phyloP scores from a whole-genome alignment of 1,140 invertebrate genomes.

The Plodia interpunctella region DNA sequence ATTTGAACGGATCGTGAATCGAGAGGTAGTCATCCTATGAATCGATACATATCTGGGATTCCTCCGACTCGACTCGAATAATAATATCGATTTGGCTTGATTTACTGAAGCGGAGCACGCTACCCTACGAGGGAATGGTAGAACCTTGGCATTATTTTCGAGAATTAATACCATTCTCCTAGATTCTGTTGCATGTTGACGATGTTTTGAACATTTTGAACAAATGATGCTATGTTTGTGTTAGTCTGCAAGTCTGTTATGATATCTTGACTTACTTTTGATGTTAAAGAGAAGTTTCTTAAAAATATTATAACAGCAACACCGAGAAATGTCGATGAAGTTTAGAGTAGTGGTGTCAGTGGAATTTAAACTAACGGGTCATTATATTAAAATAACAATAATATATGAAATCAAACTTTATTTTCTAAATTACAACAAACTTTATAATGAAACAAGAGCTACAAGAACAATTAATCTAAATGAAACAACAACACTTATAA shows the following conservation, averaged over 20 bases:
- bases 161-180: not conserved
- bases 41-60: constrained; percentile 20
- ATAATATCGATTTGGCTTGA: constrained; percentile 25
- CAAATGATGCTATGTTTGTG: not conserved
- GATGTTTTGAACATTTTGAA: not conserved
- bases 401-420: no score
- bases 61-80: constrained; percentile 17
- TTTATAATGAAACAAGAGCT: not conserved
- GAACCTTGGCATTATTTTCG: constrained; percentile 9
- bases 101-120: constrained; percentile 23
- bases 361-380: no score
- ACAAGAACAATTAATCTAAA: not conserved
- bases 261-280: no score
- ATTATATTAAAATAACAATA: no score
- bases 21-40: constrained; percentile 8
- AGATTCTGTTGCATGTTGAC: not conserved
- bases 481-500: constrained; percentile 8
- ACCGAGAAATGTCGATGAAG: no score
- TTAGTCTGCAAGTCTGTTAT: no score
- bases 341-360: no score
- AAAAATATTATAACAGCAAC: no score
- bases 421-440: no score
- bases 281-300: no score
- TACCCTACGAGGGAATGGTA: constrained; percentile 9
- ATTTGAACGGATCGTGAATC: not conserved